Base-by-base conservation (phyloP, 1,140 invertebrate genomes). In the Zophobas morio region DNA sequence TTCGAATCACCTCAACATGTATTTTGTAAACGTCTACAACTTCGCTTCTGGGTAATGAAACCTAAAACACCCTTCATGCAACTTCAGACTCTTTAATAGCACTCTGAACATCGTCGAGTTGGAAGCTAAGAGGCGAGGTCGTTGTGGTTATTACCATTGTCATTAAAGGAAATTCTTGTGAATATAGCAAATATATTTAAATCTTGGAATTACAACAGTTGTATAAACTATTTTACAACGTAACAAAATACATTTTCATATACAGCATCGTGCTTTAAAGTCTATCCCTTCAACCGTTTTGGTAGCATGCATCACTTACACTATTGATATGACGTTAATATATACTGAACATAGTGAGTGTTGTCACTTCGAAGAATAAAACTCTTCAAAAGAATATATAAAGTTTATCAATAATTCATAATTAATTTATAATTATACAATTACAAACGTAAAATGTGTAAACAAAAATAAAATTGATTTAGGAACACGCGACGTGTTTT, bases 131-230 rank as follows among this genome's bases (percentile, higher is more conserved):
- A 20, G 20, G 20, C 20, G 20, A 20, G 20, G 20, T 20, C 20
- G 20, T 20, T 20, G 20, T 20, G 20, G 20, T 20, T 20, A 20
- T 20, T 20, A 20, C 20, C 20, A 20, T 20, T 20, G 20, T 20
- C 20, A 20, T 20, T 20, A 8, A 54, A 54, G 35, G 8, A 6
- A 37, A 39, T 8, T 8, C 6, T 1, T 66, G 60, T 66, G 60
- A 66, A 66, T 39, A 66, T 66, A 66, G 60, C 60, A 66, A 66
- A 66, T 66, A 66, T 66, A 66, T 66, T 66, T 66, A 33, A 66
- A 66, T 66, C 42, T 66, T 66, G 60, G 39, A 66, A 66, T 66
- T 66, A 66, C 60, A 66, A 66, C 60, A 20, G 20, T 66, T 42
- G 37, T 66, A 66, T 66, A 66, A 66, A 66, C 60, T 66, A 66